These are phyloP conservation scores for Nixonia krombeini DNA, from an alignment of 1,140 invertebrate species.

Conservation along the genomic window DNA sequence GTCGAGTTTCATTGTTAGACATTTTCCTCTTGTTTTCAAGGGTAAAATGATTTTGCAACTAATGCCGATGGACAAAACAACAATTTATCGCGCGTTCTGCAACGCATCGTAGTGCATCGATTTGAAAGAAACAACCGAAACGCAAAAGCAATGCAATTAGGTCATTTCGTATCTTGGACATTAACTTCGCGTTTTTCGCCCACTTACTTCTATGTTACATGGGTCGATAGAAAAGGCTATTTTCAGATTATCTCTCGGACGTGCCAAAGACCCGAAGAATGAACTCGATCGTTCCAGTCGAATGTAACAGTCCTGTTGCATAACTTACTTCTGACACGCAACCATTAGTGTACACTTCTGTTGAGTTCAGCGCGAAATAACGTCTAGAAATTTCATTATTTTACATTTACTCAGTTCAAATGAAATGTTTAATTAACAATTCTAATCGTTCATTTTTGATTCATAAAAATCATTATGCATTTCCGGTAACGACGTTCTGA, in stretches of 20 bases:
- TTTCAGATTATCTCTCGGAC: neutral
- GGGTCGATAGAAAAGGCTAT: neutral
- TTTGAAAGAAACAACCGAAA: neutral
- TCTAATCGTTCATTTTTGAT: too few relatives aligned
- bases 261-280: slow-evolving; percentile 19
- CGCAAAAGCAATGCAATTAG: neutral
- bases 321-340: slow-evolving; percentile 13
- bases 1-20: neutral
- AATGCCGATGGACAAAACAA: too few relatives aligned
- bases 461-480: too few relatives aligned
- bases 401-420: too few relatives aligned
- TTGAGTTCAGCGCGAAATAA: too few relatives aligned
- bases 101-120: too few relatives aligned
- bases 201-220: neutral
- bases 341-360: too few relatives aligned
- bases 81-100: too few relatives aligned
- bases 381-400: too few relatives aligned
- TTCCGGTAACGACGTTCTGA: too few relatives aligned
- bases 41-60: neutral
- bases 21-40: neutral
- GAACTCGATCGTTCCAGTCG: neutral
- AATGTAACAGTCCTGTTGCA: slow-evolving; percentile 13
- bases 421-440: too few relatives aligned
- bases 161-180: neutral
- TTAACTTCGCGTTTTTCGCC: neutral